These are phyloP conservation scores for Vireo altiloquus DNA, from an alignment of 2,113 vertebrate genomes.

Conservation along the genomic window DNA sequence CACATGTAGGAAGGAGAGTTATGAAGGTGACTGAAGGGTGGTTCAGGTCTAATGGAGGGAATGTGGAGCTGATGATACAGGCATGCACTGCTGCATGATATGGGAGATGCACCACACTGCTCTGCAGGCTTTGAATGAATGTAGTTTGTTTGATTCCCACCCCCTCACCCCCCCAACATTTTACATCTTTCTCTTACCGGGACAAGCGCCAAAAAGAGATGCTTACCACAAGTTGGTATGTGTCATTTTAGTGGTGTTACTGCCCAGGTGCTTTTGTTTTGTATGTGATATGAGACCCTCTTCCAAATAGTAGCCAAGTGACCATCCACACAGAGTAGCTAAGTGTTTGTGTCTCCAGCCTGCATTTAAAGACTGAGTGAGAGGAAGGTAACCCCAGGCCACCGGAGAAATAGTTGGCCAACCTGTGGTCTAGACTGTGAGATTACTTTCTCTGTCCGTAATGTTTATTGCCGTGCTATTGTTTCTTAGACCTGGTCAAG, in stretches of 20 bases:
- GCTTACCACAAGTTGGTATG: background rate
- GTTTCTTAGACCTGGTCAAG: background rate
- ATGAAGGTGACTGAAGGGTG: background rate
- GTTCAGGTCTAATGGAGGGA: background rate
- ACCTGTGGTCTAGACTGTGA: background rate
- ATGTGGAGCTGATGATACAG: background rate
- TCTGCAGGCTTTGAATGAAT: background rate
- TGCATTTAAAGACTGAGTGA: background rate
- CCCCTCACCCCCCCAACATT: fast-evolving
- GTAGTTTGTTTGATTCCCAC: background rate
- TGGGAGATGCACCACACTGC: fast-evolving
- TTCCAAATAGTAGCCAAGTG: background rate
- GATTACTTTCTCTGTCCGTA: background rate
- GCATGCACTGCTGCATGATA: background rate
- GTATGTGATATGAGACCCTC: background rate
- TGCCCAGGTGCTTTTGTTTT: background rate
- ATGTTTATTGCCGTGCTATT: background rate
- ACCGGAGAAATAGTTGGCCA: background rate
- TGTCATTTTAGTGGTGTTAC: background rate
- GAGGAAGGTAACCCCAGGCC: background rate
- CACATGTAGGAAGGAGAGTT: background rate
- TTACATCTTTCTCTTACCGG: background rate
- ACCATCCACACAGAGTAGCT: fast-evolving
- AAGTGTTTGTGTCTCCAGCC: background rate
- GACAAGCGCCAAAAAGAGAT: background rate